Base-by-base conservation (phyloP, 2,888 invertebrate genomes). In the Nezara viridula region DNA sequence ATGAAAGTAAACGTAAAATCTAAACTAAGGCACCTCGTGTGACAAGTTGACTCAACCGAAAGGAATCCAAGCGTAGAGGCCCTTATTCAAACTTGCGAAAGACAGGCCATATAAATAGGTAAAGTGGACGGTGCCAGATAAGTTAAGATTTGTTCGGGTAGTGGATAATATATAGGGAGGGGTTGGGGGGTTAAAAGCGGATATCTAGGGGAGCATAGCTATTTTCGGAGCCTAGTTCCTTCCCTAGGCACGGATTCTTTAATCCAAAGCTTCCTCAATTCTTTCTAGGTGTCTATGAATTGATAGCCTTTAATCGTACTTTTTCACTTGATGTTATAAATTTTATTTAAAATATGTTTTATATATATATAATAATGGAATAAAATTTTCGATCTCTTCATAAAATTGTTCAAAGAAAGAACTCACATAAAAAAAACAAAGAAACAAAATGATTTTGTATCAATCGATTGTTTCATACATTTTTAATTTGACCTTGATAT, bases 41-140 rank as follows among this genome's bases (percentile, higher is more conserved):
- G 86, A 40, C 40, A 50, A 10, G 37, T 40, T 86, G 86, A 86
- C 86, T 86, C 86, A 86, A 9, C 40, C 14, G 9, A 40, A 32
- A 86, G 52, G 55, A 55, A 86, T 86, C 86, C 44, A 40, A 32
- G 2, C 1, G 86, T 32, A 40, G 37, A 55, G 40, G 86, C n/a
- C 55, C 50, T 86, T 50, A 55, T 40, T 86, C 55, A 52, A 86
- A 40, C 86, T 86, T 86, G 86, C 55, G 86, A 86, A 86, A 86
- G 86, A 86, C 40, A 86, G 86, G 55, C 86, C 40, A 40, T 86
- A 55, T 86, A 86, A 55, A 52, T 55, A 32, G 86, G 55, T 52
- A 86, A 55, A 27, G 55, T 40, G 52, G 55, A 19, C 52, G 86
- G 24, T 86, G 86, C 40, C 40, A 55, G 52, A 86, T 86, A 86